Evolutionary conservation across 2,888 invertebrate genomes (phyloP).

Genomic region (Heliconius erato): DNA sequence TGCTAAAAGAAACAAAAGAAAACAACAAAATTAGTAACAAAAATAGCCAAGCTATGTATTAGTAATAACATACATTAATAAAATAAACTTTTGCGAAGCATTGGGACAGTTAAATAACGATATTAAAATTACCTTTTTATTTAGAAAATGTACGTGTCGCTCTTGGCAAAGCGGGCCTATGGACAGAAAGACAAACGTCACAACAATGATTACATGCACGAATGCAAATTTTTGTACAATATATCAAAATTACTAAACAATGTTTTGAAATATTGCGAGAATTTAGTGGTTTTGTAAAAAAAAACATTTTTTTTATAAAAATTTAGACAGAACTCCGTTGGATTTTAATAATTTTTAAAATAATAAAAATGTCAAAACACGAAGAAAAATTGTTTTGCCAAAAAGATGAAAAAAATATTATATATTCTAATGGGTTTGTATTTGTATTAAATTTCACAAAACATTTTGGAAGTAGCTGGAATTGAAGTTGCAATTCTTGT

Average conservation of each 20-base stretch:
- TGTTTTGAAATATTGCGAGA: background rate
- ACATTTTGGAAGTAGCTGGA: background rate
- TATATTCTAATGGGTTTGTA: background rate
- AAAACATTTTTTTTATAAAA: too few relatives aligned
- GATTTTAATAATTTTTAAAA: background rate
- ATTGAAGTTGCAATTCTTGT: background rate
- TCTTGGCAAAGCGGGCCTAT: constrained; percentile 91
- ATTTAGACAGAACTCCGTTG: too few relatives aligned
- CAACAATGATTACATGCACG: constrained; percentile 75
- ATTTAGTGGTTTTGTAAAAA: too few relatives aligned
- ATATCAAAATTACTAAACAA: too few relatives aligned
- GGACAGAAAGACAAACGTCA: constrained; percentile 86
- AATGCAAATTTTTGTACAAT: background rate
- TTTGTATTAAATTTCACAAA: background rate
- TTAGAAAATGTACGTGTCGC: constrained; percentile 96
- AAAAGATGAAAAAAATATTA: background rate
- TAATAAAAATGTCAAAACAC: background rate
- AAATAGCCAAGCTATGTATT: constrained; percentile 26
- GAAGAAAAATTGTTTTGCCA: background rate
- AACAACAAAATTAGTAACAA: constrained; percentile 9
- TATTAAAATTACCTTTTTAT: constrained; percentile 78
- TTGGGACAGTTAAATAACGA: constrained; percentile 58
- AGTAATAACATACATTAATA: constrained; percentile 44
- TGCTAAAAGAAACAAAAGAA: background rate
- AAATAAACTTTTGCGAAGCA: constrained; percentile 52